phyloP scores from a whole-genome alignment of 2,113 vertebrate genomes.

The Caloenas nicobarica region DNA sequence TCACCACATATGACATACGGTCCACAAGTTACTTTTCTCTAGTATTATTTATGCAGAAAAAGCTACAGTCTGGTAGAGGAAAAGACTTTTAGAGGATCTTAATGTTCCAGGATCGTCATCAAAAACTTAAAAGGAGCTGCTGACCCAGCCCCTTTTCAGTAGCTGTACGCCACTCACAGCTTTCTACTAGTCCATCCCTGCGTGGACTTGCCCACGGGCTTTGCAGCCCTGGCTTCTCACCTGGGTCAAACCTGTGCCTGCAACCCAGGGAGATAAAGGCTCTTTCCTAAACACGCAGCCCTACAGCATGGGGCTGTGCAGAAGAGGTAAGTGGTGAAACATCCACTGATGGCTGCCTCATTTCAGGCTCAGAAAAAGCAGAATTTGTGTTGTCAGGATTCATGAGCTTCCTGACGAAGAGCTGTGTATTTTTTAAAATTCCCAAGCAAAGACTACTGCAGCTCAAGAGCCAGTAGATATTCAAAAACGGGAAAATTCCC shows the following conservation, averaged over 20 bases:
- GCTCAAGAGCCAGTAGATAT: background rate
- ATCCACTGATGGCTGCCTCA: accelerated
- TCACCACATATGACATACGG: accelerated
- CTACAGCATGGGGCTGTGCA: background rate
- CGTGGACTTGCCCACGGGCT: background rate
- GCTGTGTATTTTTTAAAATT: background rate
- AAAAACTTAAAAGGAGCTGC: background rate
- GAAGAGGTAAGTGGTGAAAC: accelerated
- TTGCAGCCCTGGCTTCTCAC: background rate
- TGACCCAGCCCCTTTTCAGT: background rate
- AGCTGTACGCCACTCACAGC: background rate
- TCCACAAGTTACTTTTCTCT: background rate
- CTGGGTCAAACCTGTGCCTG: background rate
- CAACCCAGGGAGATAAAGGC: background rate
- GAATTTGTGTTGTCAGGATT: background rate
- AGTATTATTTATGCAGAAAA: background rate
- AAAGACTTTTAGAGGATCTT: background rate
- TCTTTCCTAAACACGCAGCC: background rate
- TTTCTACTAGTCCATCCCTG: background rate
- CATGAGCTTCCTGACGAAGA: background rate
- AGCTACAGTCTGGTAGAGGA: background rate
- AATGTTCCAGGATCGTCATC: background rate
- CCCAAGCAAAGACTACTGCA: background rate
- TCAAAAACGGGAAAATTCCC: background rate
- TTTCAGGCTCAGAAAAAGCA: background rate